Evolutionary conservation across 1,140 invertebrate species (phyloP).

Genomic region (Hylaeus anthracinus): DNA sequence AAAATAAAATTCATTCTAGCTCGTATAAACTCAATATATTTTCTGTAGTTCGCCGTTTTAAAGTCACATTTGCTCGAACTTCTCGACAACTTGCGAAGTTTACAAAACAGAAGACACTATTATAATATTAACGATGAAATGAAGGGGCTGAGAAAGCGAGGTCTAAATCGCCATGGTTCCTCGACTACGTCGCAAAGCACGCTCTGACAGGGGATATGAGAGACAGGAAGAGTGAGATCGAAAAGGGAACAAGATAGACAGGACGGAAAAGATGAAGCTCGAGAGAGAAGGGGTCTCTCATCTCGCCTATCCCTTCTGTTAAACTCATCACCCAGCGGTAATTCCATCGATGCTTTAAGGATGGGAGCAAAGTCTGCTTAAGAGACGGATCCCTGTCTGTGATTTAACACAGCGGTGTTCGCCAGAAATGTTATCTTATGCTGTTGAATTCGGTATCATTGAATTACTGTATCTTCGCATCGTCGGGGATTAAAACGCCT

Average conservation of each 20-base stretch:
- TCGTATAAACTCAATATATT: no score
- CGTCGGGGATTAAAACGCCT: neutral
- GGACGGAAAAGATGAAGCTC: slow-evolving; percentile 20
- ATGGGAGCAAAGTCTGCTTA: slow-evolving; percentile 64
- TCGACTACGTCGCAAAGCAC: slow-evolving; percentile 28
- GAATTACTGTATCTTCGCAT: no score
- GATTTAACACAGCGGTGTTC: slow-evolving; percentile 50
- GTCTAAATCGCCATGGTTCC: slow-evolving; percentile 30
- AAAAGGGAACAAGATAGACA: slow-evolving; percentile 11
- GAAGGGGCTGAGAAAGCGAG: slow-evolving; percentile 49
- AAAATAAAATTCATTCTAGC: no score
- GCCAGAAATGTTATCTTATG: slow-evolving; percentile 14
- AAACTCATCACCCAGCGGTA: slow-evolving; percentile 76
- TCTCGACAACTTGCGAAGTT: no score
- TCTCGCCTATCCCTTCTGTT: slow-evolving; percentile 71
- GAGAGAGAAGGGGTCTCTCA: slow-evolving; percentile 59
- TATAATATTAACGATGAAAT: slow-evolving; percentile 69
- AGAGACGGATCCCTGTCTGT: slow-evolving; percentile 58
- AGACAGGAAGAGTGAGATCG: slow-evolving; percentile 31
- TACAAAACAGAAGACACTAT: slow-evolving; percentile 36
- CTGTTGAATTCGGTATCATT: neutral
- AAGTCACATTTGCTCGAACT: no score
- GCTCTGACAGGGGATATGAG: slow-evolving; percentile 35
- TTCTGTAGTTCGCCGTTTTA: no score
- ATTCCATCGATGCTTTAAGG: slow-evolving; percentile 76